These are phyloP conservation scores for Vanacampus margaritifer DNA, from an alignment of 2,113 vertebrate species.

Conservation along the genomic window DNA sequence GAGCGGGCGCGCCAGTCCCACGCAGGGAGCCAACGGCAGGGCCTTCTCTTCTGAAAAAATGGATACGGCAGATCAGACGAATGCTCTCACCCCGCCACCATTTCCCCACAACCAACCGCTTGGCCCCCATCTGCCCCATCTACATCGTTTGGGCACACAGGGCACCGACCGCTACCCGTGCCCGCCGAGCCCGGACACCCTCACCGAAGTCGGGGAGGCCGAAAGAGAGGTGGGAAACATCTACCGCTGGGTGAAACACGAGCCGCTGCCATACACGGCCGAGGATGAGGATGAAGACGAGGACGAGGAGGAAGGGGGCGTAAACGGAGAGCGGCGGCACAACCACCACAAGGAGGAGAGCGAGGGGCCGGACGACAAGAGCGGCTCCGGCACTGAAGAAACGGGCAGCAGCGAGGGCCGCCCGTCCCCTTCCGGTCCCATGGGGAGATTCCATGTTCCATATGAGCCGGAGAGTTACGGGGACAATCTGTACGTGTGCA, in stretches of 20 bases:
- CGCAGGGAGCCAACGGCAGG: conserved; percentile 67
- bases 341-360: conserved; percentile 74
- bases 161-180: conserved; percentile 67
- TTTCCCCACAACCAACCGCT: conserved; percentile 72
- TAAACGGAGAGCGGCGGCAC: conserved; percentile 70
- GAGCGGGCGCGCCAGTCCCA: conserved; percentile 76
- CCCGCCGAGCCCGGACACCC: conserved; percentile 74
- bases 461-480: conserved; percentile 95
- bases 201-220: conserved; percentile 73
- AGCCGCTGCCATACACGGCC: conserved; percentile 79
- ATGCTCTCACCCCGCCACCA: conserved; percentile 56
- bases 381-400: conserved; percentile 88
- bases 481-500: conserved; percentile 97
- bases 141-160: conserved; percentile 66
- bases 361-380: conserved; percentile 85
- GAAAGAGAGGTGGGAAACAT: conserved; percentile 67
- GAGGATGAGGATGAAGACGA: conserved; percentile 82
- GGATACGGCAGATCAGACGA: conserved; percentile 58
- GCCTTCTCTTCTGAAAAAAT: conserved; percentile 74
- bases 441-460: conserved; percentile 89
- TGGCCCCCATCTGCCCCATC: conserved; percentile 66
- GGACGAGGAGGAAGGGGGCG: conserved; percentile 83
- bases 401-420: conserved; percentile 93
- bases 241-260: conserved; percentile 96
- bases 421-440: conserved; percentile 77